phyloP scores from a whole-genome alignment of 2,113 vertebrate species.

The Toxostoma redivivum region DNA sequence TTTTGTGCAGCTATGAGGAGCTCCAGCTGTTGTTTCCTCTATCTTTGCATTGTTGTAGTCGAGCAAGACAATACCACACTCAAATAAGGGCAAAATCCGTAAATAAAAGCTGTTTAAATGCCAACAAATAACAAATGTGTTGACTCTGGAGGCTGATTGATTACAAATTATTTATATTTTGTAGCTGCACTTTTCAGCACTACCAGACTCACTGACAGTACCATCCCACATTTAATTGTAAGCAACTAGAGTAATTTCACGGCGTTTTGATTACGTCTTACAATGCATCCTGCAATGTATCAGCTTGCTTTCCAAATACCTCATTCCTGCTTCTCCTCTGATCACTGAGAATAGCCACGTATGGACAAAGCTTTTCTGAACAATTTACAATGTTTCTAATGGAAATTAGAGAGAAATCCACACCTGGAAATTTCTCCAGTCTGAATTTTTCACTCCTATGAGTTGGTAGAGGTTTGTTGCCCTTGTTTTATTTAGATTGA shows the following conservation, averaged over 20 bases:
- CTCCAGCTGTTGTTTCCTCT: background rate
- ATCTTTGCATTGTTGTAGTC: background rate
- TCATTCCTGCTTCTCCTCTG: background rate
- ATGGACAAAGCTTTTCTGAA: background rate
- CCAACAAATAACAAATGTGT: background rate
- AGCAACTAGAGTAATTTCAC: background rate
- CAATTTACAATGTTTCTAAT: background rate
- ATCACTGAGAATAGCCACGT: background rate
- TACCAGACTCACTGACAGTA: background rate
- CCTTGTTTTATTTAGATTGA: background rate
- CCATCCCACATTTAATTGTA: background rate
- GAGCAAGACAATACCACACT: rapidly evolving
- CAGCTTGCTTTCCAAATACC: background rate
- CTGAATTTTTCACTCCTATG: background rate
- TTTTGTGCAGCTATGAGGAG: background rate
- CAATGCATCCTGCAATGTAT: background rate
- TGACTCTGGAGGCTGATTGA: background rate
- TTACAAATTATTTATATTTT: conserved; percentile 17
- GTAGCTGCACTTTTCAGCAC: background rate
- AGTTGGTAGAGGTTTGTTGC: background rate
- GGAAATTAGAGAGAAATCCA: background rate
- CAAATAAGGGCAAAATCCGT: background rate
- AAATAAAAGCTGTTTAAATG: background rate
- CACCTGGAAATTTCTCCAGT: background rate
- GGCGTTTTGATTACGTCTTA: background rate